Base-by-base conservation (phyloP, 2,888 invertebrate genomes). In the Euzetes globulus region DNA sequence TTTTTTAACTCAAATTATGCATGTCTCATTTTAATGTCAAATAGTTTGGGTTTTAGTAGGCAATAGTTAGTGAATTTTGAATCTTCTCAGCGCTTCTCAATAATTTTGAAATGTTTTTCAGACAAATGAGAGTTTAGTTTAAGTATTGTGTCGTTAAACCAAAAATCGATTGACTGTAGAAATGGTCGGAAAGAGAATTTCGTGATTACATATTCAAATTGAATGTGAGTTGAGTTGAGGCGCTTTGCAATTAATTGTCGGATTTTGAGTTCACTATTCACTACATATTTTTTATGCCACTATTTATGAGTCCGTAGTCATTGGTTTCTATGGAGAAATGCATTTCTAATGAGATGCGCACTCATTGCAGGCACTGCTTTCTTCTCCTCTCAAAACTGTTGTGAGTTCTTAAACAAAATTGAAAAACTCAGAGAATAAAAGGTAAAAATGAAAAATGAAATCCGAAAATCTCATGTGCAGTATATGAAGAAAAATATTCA, bases 151-250 rank as follows among this genome's bases (percentile, higher is more conserved):
- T 17, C 6, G 11, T 29, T 60, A 60, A 60, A 52, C 17, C 29
- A 15, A 60, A 60, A 60, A 60, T 60, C 60, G 29, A 60, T 60
- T 27, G 27, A 29, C 25, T 60, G 29, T 17, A 17, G 52, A 52
- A 19, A 29, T 60, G 19, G 22, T n/a, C 5, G 11, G 19, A 19
- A 47, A 3, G 47, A 60, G 60, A 60, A 60, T 60, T 52, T 60
- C n/a, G 33, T 29, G 60, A 60, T 60, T 29, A 60, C 9, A 60
- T 27, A 60, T 60, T 60, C 60, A 60, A 60, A 60, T 58, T 60
- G 60, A 60, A 29, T 60, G 15, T 60, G 60, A 58, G 47, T 47
- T 47, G 19, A 52, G 33, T 33, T 60, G 29, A 60, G 33, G 29
- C 60, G 60, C 60, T 60, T 60, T 33, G 1, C 60, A 60, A 60